phyloP scores from a whole-genome alignment of 2,888 invertebrate genomes.

The Graphium colonna region DNA sequence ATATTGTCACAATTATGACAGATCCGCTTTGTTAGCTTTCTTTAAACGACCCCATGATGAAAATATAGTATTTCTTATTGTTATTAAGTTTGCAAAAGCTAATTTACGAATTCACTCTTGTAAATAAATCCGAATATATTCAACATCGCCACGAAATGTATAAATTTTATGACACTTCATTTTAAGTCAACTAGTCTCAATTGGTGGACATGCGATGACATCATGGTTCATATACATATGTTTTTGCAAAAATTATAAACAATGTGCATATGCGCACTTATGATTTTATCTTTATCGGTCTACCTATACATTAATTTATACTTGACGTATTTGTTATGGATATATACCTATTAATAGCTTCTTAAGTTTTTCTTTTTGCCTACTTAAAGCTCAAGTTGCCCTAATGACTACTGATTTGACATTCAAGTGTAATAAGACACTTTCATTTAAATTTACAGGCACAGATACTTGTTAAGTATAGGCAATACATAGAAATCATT shows the following conservation, averaged over 20 bases:
- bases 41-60: neutral
- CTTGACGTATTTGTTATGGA: neutral
- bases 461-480: no score
- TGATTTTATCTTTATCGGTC: conserved; percentile 5
- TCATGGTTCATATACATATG: conserved; percentile 29
- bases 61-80: neutral
- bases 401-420: no score
- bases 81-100: no score
- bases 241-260: conserved; percentile 20
- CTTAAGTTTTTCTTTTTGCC: no score
- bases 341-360: neutral
- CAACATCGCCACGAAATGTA: neutral
- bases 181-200: conserved; percentile 27
- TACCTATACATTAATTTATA: neutral
- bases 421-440: no score
- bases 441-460: no score
- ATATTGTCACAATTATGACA: conserved; percentile 18
- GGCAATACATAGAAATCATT: no score
- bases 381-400: no score
- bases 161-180: conserved; percentile 10
- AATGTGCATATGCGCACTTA: conserved; percentile 8
- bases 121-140: neutral
- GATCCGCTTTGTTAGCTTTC: conserved; percentile 22
- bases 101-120: neutral
- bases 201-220: conserved; percentile 37